phyloP scores from a whole-genome alignment of 2,113 vertebrate genomes.

The Silurus asotus region DNA sequence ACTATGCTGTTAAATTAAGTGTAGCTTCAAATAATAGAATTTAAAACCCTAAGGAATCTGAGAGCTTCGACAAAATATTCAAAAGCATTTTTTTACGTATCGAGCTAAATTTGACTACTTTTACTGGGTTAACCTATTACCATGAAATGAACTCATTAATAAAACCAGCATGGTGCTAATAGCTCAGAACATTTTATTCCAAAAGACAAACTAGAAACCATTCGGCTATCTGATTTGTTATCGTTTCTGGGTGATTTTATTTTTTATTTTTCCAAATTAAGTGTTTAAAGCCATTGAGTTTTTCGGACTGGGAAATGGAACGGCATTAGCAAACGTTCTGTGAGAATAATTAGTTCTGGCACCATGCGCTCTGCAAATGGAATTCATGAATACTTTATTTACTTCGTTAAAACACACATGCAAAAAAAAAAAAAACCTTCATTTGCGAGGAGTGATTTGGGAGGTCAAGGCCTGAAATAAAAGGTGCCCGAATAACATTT shows the following conservation, averaged over 20 bases:
- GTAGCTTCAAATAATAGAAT: background rate
- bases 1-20: background rate
- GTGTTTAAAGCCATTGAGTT: conserved; percentile 9
- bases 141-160: conserved; percentile 48
- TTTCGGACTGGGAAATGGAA: conserved; percentile 32
- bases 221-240: conserved; percentile 6
- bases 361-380: conserved; percentile 35
- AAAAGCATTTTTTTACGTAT: background rate
- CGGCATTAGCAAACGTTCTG: conserved; percentile 35
- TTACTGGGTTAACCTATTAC: conserved; percentile 34
- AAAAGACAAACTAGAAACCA: background rate
- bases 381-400: conserved; percentile 50
- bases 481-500: background rate
- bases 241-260: conserved; percentile 14
- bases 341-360: conserved; percentile 47
- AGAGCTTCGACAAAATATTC: background rate
- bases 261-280: conserved; percentile 17
- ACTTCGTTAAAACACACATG: conserved; percentile 14
- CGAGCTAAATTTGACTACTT: conserved; percentile 40
- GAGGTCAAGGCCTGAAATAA: conserved; percentile 33
- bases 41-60: background rate
- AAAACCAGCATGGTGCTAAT: conserved; percentile 41
- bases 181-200: conserved; percentile 32
- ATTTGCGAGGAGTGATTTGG: conserved; percentile 33
- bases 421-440: conserved; percentile 8